Conservation (phyloP, 2,113 vertebrate genomes). For the Petroica traversi region DNA sequence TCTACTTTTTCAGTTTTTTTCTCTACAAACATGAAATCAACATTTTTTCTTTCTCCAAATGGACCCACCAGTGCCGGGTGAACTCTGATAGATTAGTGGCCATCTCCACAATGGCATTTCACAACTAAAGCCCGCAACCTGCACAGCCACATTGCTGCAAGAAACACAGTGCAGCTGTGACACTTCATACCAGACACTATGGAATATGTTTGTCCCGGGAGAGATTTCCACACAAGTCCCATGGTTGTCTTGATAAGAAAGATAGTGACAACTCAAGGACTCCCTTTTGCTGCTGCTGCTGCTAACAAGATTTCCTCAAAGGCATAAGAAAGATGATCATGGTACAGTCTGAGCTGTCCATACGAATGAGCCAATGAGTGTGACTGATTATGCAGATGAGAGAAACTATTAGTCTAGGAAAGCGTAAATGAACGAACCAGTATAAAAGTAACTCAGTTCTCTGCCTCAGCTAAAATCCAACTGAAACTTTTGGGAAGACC, state of each 20-base stretch:
- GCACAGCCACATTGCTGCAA: background rate
- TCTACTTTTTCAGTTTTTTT: background rate
- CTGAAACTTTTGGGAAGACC: background rate
- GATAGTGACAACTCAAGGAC: fast-evolving
- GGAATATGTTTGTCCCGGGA: fast-evolving
- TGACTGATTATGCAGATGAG: background rate
- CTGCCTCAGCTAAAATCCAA: background rate
- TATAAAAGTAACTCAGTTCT: background rate
- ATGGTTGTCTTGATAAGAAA: background rate
- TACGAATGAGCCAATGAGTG: background rate
- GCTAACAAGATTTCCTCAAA: background rate
- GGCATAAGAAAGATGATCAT: background rate
- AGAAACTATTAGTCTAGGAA: background rate
- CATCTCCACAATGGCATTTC: fast-evolving
- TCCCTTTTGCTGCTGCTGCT: background rate
- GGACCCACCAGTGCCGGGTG: background rate
- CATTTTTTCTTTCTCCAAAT: background rate
- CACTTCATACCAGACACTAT: background rate
- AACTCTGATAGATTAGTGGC: background rate
- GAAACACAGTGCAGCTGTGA: background rate
- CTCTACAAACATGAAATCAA: background rate
- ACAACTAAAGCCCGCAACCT: background rate
- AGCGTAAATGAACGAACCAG: background rate
- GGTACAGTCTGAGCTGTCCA: background rate
- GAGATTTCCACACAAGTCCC: background rate